Base-by-base conservation (phyloP, 2,113 vertebrate genomes). In the Ammospiza caudacuta region DNA sequence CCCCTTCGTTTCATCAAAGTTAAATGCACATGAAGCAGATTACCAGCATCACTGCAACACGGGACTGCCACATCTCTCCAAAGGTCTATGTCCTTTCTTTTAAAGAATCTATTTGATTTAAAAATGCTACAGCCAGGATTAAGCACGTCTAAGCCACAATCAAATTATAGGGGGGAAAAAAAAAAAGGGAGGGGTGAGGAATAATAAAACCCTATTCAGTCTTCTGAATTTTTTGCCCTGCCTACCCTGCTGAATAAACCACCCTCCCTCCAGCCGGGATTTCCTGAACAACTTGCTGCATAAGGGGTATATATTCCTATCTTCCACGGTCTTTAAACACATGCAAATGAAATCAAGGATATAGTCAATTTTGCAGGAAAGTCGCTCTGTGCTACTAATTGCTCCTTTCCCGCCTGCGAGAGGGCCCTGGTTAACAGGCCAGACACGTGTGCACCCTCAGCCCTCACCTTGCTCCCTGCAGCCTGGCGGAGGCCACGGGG, bases 1-100 rank as follows among this genome's bases (percentile, higher is more conserved):
- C 91, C 94, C 96, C 95, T 95, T 97, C 94, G 54, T 97, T 98
- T 97, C 93, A 90, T 97, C 91, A 84, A 96, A 97, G 97, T 92
- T 90, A 96, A 97, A 97, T 91, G 94, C 89, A 92, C 92, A 84
- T n/a, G 66, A 95, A 96, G 93, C 63, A 76, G 95, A 95, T 97
- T 61, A 83, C 84, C 17, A 93, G 73, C 62, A 92, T 95, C 89
- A 6, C 55, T 82, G 83, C 28, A 21, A 80, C 15, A 44, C 1
- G 21, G 67, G 66, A 54, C 16, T 55, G 80, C 63, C 41, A 81
- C 55, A 54, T 39, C 90, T 29, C 72, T 28, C 68, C 80, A 23
- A 83, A 90, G 74, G 63, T 78, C 59, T 43, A 9, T 7, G 49
- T 49, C 59, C 31, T 57, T 49, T 46, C 46, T 78, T 83, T 87